Evolutionary conservation across 2,888 invertebrate genomes (phyloP).

Genomic region (Calameuta pallipes): DNA sequence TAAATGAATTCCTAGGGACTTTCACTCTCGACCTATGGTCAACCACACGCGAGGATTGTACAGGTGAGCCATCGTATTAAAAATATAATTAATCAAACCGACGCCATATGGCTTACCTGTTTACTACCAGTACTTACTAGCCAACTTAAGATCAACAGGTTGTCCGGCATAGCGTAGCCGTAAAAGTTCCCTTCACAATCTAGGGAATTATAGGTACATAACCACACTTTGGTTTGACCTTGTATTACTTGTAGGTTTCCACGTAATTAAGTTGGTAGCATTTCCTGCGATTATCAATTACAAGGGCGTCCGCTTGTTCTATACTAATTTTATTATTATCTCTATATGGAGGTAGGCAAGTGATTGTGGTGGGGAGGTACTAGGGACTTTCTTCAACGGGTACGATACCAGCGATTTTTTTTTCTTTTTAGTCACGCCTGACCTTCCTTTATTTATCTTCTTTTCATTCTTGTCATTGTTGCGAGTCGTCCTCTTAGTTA

Average conservation of each 20-base stretch:
- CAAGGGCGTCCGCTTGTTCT: background rate
- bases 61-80: conserved; percentile 37
- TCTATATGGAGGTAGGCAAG: too few relatives aligned
- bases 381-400: background rate
- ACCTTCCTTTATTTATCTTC: background rate
- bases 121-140: conserved; percentile 1
- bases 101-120: conserved; percentile 47
- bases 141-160: background rate
- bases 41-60: conserved; percentile 17
- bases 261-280: background rate
- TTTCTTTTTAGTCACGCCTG: background rate
- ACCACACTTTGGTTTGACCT: background rate
- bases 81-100: conserved; percentile 47
- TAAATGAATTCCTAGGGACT: background rate
- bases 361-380: too few relatives aligned
- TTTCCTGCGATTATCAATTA: background rate
- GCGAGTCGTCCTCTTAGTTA: background rate
- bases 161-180: background rate
- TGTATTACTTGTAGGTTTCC: background rate
- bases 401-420: background rate
- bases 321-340: background rate
- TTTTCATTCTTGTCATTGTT: background rate
- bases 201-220: background rate
- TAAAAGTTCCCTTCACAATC: background rate
- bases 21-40: background rate